Base-by-base conservation (phyloP, 2,797 vertebrate genomes). In the Scolopax rusticola region DNA sequence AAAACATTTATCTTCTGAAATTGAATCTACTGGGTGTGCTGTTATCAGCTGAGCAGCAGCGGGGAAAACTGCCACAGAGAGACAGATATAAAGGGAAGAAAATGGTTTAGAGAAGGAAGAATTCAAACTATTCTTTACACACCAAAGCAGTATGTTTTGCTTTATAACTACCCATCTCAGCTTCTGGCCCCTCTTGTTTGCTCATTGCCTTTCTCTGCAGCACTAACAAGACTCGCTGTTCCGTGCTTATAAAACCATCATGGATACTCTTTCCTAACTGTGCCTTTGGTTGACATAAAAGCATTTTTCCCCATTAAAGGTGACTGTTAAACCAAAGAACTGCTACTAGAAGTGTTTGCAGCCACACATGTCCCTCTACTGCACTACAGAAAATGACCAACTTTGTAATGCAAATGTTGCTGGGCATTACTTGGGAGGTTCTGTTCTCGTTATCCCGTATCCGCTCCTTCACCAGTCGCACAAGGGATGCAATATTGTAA, bases 401-500 rank as follows among this genome's bases (percentile, higher is more conserved):
- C 20, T 40, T 33, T 3, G 2, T 3, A 10, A 25, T 0, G 5
- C 63, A 70, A 40, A 54, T 9, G n/a, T 50, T 47, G 71, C 76
- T 73, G 57, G 36, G 86, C 79, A 36, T 97, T 98, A 99, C 99
- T 98, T 99, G 99, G 79, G 99, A 99, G 17, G 99, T 99, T 97
- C 99, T 98, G 98, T 99, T 99, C 98, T 99, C 99, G 4, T 99
- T 99, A 98, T 99, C 99, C 96, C 99, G 98, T 98, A 99, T 99
- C 96, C 99, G 98, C 95, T 99, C 99, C 95, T 99, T 99, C 64
- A 99, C 99, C 98, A 99, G 98, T 84, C 99, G 97, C 96, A 99
- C 99, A 0, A 99, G 98, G 3, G 99, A 99, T 0, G 99, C 99
- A 4, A 99, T 99, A 97, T 99, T 99, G 98, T 99, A 99, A 96